Conservation (phyloP, 1,140 invertebrate genomes). For the Hyles vespertilio region DNA sequence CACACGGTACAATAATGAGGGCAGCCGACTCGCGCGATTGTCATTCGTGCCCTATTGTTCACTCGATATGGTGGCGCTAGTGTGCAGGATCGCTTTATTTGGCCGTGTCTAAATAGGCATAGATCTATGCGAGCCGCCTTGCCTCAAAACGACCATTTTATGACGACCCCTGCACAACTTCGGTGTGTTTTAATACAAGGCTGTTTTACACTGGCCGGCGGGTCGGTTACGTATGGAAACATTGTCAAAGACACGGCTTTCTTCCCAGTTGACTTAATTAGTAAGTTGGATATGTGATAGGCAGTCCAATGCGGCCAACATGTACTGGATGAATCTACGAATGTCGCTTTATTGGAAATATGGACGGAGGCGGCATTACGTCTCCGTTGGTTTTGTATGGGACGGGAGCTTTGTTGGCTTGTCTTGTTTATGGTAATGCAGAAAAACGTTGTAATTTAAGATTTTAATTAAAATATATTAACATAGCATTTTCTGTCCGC, state of each 20-base stretch:
- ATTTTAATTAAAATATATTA: too few relatives aligned
- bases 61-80: constrained; percentile 63
- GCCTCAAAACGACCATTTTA: constrained; percentile 42
- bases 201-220: neutral
- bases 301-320: constrained; percentile 65
- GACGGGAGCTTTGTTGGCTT: constrained; percentile 10
- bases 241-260: constrained; percentile 72
- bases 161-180: constrained; percentile 22
- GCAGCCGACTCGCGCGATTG: constrained; percentile 53
- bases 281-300: constrained; percentile 73
- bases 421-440: constrained; percentile 8
- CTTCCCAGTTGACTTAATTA: constrained; percentile 73
- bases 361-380: constrained; percentile 38
- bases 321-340: constrained; percentile 52
- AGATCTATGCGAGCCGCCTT: constrained; percentile 63
- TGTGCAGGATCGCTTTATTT: constrained; percentile 45
- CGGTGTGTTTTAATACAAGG: neutral
- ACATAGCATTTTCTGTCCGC: too few relatives aligned
- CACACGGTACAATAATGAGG: constrained; percentile 63
- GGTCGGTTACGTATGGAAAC: constrained; percentile 62
- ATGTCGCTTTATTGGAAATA: constrained; percentile 63
- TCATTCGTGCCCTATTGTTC: constrained; percentile 69
- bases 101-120: constrained; percentile 68
- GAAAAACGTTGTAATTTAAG: too few relatives aligned
- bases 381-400: constrained; percentile 21